A percentile compares a stretch with the other conserved stretches of the same genome.
Evolutionary conservation across 1,140 invertebrate genomes (phyloP).

Genomic region (Pachypeltis micranthus): DNA sequence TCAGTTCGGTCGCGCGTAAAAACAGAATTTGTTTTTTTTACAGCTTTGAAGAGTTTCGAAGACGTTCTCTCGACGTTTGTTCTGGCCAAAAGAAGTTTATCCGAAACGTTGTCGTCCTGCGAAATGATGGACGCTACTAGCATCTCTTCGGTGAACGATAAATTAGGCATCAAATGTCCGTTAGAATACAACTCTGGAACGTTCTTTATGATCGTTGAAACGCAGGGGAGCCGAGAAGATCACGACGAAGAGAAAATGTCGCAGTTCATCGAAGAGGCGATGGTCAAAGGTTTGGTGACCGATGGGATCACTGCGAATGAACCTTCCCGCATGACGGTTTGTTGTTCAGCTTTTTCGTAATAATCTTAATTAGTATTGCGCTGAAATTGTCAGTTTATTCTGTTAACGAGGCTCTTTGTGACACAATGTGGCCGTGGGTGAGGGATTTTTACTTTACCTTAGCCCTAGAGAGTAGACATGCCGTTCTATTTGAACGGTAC

Average conservation of each 20-base stretch:
- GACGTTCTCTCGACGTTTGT: conserved; percentile 61
- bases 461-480: no score
- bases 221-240: conserved; percentile 63
- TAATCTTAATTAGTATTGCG: no score
- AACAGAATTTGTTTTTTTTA: conserved; percentile 23
- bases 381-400: no score
- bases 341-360: no score
- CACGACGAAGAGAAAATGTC: conserved; percentile 84
- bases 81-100: conserved; percentile 57
- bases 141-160: conserved; percentile 43
- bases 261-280: conserved; percentile 58
- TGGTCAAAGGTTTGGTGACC: conserved; percentile 53
- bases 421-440: no score
- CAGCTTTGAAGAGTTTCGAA: conserved; percentile 62
- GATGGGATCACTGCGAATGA: conserved; percentile 80
- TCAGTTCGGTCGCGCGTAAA: no score
- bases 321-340: conserved; percentile 62
- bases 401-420: no score
- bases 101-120: conserved; percentile 85
- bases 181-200: conserved; percentile 41
- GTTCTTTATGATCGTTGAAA: conserved; percentile 88
- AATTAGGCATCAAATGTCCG: conserved; percentile 23
- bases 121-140: conserved; percentile 78
- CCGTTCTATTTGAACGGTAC: no score
- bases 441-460: no score